These are phyloP conservation scores for Paradoxurus hermaphroditus DNA, from an alignment of 2,113 vertebrate genomes.

Conservation along the genomic window DNA sequence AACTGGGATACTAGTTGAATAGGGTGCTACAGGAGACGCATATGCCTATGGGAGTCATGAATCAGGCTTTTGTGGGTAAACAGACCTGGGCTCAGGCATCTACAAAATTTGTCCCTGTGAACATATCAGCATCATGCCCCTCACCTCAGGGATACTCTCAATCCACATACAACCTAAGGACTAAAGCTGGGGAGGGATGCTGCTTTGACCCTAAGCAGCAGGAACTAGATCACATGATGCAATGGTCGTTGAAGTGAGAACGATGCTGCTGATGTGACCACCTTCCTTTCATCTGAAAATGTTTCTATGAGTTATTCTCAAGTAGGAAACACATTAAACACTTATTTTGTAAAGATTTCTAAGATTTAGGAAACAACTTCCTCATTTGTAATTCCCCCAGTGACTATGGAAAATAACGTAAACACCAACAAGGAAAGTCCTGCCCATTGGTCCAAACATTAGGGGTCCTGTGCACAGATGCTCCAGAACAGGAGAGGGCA, in stretches of 20 bases:
- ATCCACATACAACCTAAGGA: neutral
- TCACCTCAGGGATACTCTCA: neutral
- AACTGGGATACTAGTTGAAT: neutral
- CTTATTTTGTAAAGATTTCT: neutral
- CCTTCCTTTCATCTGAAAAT: neutral
- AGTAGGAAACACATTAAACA: neutral
- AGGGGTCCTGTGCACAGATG: neutral
- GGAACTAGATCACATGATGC: neutral
- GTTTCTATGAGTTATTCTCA: neutral
- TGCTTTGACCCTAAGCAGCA: neutral
- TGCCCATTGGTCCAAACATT: neutral
- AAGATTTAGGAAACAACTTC: neutral
- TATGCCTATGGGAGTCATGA: neutral
- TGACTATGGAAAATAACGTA: neutral
- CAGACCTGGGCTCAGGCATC: neutral
- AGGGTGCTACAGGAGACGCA: too few species aligned
- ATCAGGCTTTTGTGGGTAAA: neutral
- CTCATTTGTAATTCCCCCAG: neutral
- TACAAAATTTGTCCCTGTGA: neutral
- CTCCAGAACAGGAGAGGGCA: fast-evolving
- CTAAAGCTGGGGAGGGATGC: fast-evolving
- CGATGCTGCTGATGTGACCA: neutral
- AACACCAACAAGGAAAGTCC: neutral
- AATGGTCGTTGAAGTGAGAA: neutral
- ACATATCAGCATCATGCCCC: neutral